Conservation (phyloP, 1,140 invertebrate species). For the Harlomillsia oculata region DNA sequence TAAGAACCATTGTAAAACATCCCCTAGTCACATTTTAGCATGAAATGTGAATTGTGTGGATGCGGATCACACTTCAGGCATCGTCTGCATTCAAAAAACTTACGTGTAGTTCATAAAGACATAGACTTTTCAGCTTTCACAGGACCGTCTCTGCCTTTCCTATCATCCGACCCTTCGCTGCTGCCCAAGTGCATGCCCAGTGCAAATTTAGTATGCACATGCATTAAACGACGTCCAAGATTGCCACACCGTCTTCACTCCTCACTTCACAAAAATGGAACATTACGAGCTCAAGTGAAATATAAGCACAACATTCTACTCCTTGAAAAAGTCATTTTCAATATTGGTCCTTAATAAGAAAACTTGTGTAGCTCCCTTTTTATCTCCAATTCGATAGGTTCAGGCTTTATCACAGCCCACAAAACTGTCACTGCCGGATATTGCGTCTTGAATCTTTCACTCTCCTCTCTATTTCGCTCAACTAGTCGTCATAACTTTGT, state of each 20-base stretch:
- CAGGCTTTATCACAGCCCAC: conserved; percentile 21
- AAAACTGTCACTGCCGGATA: conserved; percentile 32
- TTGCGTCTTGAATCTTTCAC: conserved; percentile 17
- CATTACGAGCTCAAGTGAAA: conserved; percentile 2
- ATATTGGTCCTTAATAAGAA: conserved; percentile 33
- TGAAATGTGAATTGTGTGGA: conserved; percentile 16
- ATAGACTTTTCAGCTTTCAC: too few species aligned
- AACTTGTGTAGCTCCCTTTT: conserved; percentile 24
- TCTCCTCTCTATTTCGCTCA: background rate
- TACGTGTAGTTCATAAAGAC: too few species aligned
- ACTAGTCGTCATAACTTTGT: conserved; percentile 10
- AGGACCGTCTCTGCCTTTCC: too few species aligned
- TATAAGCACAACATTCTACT: conserved; percentile 3
- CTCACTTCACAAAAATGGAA: conserved; percentile 1
- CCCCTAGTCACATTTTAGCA: conserved; percentile 24
- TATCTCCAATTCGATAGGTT: conserved; percentile 27
- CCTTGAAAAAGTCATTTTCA: conserved; percentile 27
- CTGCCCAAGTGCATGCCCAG: too few species aligned
- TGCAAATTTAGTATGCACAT: too few species aligned
- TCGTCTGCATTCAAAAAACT: too few species aligned
- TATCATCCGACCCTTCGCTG: too few species aligned
- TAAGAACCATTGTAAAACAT: too few species aligned
- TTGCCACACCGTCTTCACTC: conserved; percentile 4
- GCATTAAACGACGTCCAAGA: too few species aligned
- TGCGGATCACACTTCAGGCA: conserved; percentile 2